Conservation (phyloP, 2,888 invertebrate species). For the Patella caerulea region DNA sequence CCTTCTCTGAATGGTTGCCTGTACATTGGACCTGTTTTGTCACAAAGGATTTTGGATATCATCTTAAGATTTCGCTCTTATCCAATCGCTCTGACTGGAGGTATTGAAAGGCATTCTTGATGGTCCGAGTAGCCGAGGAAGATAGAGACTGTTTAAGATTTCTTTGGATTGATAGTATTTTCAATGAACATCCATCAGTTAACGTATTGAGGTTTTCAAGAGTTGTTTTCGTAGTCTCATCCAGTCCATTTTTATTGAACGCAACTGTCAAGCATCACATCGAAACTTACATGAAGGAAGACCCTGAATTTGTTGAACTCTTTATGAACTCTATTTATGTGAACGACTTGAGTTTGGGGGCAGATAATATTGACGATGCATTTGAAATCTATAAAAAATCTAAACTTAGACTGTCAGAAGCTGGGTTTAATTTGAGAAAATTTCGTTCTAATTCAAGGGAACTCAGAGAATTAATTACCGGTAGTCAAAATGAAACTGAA, state of each 20-base stretch:
- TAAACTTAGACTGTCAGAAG: neutral
- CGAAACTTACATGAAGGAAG: neutral
- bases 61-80: neutral
- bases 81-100: neutral
- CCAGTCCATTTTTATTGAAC: conserved; percentile 4
- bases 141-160: neutral
- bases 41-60: neutral
- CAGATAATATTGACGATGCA: neutral
- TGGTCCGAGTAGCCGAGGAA: neutral
- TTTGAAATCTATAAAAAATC: neutral
- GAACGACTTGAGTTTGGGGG: neutral
- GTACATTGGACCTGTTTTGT: neutral
- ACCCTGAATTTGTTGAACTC: neutral
- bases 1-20: neutral
- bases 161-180: neutral
- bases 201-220: neutral
- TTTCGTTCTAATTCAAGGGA: neutral
- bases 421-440: conserved; percentile 6
- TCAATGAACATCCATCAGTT: neutral
- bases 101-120: neutral
- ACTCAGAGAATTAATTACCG: neutral
- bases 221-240: neutral
- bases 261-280: neutral
- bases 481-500: too few species aligned
- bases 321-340: neutral